These are phyloP conservation scores for Turdus rufiventris DNA, from an alignment of 2,113 vertebrate species.

Conservation along the genomic window DNA sequence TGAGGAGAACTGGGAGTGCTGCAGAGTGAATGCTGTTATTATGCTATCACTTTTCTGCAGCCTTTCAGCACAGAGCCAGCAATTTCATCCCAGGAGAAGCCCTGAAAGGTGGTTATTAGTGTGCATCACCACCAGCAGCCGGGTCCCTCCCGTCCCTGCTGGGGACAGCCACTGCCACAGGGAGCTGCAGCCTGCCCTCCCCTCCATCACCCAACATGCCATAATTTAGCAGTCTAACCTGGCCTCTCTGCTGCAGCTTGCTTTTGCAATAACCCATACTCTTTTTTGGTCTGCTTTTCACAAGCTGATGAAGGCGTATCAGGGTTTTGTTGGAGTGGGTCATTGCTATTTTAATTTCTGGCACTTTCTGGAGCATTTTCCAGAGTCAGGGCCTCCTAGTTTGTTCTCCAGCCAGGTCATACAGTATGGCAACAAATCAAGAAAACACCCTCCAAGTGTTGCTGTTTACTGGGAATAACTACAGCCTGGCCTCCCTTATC, in stretches of 20 bases:
- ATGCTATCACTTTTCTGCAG: constrained; percentile 69
- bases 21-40: constrained; percentile 65
- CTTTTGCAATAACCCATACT: not conserved
- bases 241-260: not conserved
- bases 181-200: not conserved
- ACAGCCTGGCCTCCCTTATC: not conserved
- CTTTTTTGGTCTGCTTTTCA: not conserved
- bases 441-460: not conserved
- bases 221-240: not conserved
- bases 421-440: not conserved
- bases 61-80: constrained; percentile 49
- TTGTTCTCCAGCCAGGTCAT: not conserved
- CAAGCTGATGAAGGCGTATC: not conserved
- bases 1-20: constrained; percentile 46
- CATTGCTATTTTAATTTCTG: not conserved
- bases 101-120: constrained; percentile 16
- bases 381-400: rapidly evolving
- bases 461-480: not conserved
- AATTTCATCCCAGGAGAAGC: constrained; percentile 64
- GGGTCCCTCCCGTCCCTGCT: not conserved
- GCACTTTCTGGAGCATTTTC: not conserved
- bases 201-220: not conserved
- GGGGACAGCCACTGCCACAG: not conserved
- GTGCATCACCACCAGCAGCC: not conserved
- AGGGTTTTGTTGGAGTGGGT: not conserved